These are phyloP conservation scores for Leptinotarsa haldemani DNA, from an alignment of 2,888 invertebrate species.

Conservation along the genomic window DNA sequence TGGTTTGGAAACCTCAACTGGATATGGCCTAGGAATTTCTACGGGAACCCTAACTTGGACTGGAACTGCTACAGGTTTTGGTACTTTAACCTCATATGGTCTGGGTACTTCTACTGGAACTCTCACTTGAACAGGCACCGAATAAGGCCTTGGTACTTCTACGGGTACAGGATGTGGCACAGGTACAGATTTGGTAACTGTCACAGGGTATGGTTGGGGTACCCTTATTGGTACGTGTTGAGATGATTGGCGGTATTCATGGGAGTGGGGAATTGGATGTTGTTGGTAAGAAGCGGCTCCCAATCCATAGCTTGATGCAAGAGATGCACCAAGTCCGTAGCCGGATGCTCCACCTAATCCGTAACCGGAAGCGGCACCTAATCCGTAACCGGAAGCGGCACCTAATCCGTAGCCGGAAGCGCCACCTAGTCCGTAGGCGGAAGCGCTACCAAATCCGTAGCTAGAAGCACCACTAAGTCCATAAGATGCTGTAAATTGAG, in stretches of 20 bases:
- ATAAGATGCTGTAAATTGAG: too few relatives aligned
- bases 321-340: too few relatives aligned
- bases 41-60: constrained; percentile 48
- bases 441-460: constrained; percentile 20
- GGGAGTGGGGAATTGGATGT: constrained; percentile 33
- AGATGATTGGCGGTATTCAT: constrained; percentile 42
- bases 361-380: too few relatives aligned
- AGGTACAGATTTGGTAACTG: too few relatives aligned
- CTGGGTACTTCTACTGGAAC: constrained; percentile 56
- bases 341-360: too few relatives aligned
- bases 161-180: too few relatives aligned
- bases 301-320: constrained; percentile 15
- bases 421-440: constrained; percentile 1
- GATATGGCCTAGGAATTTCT: constrained; percentile 56
- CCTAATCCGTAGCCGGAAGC: neutral
- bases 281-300: constrained; percentile 16
- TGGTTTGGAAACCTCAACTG: constrained; percentile 50
- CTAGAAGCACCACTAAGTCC: too few relatives aligned
- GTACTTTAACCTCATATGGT: constrained; percentile 53
- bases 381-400: too few relatives aligned
- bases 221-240: constrained; percentile 49
- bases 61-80: constrained; percentile 49
- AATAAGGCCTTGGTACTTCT: too few relatives aligned
- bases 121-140: constrained; percentile 46
- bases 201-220: too few relatives aligned